Base-by-base conservation (phyloP, 2,888 invertebrate genomes). In the Artemia sinica region DNA sequence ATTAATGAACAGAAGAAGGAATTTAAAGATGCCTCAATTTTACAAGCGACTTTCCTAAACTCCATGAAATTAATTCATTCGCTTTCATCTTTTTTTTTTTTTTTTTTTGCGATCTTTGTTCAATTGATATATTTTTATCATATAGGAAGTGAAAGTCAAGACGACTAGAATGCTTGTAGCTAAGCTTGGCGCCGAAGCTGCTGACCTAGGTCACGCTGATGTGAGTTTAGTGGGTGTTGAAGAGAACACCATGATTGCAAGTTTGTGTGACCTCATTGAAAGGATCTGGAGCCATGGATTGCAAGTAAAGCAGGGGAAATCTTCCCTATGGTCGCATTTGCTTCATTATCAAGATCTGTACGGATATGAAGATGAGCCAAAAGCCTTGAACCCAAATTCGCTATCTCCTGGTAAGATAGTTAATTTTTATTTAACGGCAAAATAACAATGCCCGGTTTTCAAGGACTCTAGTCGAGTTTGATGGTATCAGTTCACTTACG, bases 131-230 rank as follows among this genome's bases (percentile, higher is more conserved):
- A 67, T 51, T 51, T 12, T 69, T 65, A 66, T 49, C 50, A 69
- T 72, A 1, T 74, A 91, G 89, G 91, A 91, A 78, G 90, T 90
- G 74, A 91, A 91, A 80, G 86, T 86, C 68, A 89, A 95, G 84
- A 98, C 97, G 1, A 98, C 98, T 80, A 83, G 96, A 73, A 96
- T 98, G 94, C 81, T 98, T 51, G 85, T 98, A n/a, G 95, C 96
- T 76, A 98, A 98, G 81, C 89, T 98, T 88, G 97, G 97, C 1
- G 88, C 87, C 7, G 98, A 98, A 81, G 97, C 96, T 11, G 88
- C 91, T 2, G 94, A 93, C 67, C 79, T 97, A 72, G 95, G 95
- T 13, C 88, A 95, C 72, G 87, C 87, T 63, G 91, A 92, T 75
- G 82, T 84, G 3, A 82, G 83, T 1, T 78, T 84, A 71, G 82